Evolutionary conservation across 2,113 vertebrate genomes (phyloP).

Genomic region (Ploceus nigricollis): DNA sequence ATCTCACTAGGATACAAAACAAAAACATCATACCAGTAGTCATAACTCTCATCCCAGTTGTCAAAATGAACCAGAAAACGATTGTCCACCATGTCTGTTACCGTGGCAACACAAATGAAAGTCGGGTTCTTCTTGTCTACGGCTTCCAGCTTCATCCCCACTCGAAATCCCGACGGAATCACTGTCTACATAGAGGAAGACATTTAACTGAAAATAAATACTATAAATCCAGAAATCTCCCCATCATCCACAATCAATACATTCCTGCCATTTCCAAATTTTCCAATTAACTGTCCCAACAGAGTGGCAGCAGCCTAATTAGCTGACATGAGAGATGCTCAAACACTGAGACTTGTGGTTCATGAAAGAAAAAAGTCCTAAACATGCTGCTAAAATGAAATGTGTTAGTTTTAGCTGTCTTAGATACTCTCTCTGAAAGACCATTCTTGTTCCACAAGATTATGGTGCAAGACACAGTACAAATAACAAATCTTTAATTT

Average conservation of each 20-base stretch:
- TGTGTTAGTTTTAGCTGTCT: not conserved
- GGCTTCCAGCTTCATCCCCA: constrained; percentile 88
- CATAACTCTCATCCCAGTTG: constrained; percentile 88
- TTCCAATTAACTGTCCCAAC: not conserved
- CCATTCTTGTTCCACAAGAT: not conserved
- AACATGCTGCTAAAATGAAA: not conserved
- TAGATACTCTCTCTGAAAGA: not conserved
- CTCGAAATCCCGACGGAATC: constrained; percentile 84
- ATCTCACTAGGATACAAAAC: not conserved
- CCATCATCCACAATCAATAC: not conserved
- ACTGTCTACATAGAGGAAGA: constrained; percentile 76
- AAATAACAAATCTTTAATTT: not conserved
- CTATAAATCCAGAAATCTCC: not conserved
- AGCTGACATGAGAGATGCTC: not conserved
- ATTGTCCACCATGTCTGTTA: constrained; percentile 88
- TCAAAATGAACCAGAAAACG: constrained; percentile 89
- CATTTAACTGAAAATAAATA: constrained; percentile 60
- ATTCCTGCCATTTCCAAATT: not conserved
- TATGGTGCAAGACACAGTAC: not conserved
- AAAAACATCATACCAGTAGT: constrained; percentile 81
- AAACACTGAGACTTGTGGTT: not conserved
- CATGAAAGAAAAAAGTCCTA: not conserved
- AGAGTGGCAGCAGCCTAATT: not conserved
- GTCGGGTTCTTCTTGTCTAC: constrained; percentile 86
- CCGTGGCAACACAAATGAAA: constrained; percentile 87